phyloP scores from a whole-genome alignment of 2,888 invertebrate genomes.

The Dicycla oo region DNA sequence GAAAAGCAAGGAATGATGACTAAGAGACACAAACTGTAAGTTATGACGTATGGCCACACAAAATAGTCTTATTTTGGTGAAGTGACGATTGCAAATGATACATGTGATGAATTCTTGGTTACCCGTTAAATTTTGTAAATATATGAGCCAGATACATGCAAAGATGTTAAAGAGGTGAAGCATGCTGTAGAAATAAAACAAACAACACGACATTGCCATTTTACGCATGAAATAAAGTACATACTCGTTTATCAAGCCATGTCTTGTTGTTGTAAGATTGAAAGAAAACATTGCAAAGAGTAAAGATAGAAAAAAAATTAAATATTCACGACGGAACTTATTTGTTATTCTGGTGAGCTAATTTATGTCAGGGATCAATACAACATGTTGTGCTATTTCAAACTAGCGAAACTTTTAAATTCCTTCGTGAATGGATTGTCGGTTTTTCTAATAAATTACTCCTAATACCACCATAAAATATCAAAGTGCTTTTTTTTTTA shows the following conservation, averaged over 20 bases:
- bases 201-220: conserved; percentile 76
- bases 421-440: conserved; percentile 68
- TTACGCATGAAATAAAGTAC: conserved; percentile 52
- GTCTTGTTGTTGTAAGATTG: conserved; percentile 73
- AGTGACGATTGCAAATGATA: conserved; percentile 73
- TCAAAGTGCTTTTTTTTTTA: conserved; percentile 61
- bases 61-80: conserved; percentile 83
- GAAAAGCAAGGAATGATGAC: conserved; percentile 62
- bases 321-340: conserved; percentile 68
- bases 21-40: conserved; percentile 37
- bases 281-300: conserved; percentile 90
- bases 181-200: conserved; percentile 77
- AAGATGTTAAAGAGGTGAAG: conserved; percentile 70
- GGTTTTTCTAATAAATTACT: conserved; percentile 52
- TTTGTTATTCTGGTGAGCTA: conserved; percentile 28
- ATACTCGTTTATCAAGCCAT: conserved; percentile 72
- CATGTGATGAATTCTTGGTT: conserved; percentile 75
- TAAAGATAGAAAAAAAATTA: conserved; percentile 71
- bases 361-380: conserved; percentile 30
- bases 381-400: conserved; percentile 1
- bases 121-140: conserved; percentile 66
- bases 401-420: conserved; percentile 35
- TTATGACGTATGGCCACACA: conserved; percentile 83
- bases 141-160: conserved; percentile 76
- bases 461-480: conserved; percentile 49